phyloP scores from a whole-genome alignment of 2,797 vertebrate genomes.

The Pelodytes ibericus region DNA sequence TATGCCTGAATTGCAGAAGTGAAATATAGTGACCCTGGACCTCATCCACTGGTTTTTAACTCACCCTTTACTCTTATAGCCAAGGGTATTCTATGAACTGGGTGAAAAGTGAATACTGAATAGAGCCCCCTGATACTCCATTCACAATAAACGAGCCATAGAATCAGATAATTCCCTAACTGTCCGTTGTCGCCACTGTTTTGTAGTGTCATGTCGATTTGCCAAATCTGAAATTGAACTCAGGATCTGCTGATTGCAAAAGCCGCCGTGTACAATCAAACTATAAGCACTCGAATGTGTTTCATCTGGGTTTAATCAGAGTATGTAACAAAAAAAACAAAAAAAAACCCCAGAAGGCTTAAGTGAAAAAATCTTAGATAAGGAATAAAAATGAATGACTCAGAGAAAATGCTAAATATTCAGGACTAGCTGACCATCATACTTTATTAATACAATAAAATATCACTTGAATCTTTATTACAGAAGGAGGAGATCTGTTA shows the following conservation, averaged over 20 bases:
- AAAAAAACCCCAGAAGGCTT: background rate
- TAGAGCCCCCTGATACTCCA: too few relatives aligned
- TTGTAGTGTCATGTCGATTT: background rate
- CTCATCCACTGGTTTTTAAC: too few relatives aligned
- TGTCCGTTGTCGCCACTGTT: background rate
- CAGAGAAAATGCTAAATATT: background rate
- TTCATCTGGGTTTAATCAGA: slow-evolving; percentile 1
- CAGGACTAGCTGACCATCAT: background rate
- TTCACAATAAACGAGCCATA: background rate
- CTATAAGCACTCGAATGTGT: slow-evolving; percentile 6
- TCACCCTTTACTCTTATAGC: too few relatives aligned
- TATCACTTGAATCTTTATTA: slow-evolving; percentile 5
- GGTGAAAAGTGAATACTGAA: too few relatives aligned
- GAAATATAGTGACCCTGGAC: too few relatives aligned
- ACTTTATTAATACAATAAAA: background rate
- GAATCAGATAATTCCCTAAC: background rate
- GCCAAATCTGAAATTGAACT: background rate
- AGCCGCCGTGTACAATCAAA: slow-evolving; percentile 13
- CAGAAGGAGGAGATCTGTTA: background rate
- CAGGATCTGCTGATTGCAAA: slow-evolving; percentile 8
- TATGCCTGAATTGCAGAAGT: too few relatives aligned
- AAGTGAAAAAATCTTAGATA: background rate
- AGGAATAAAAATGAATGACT: background rate
- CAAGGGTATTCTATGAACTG: too few relatives aligned
- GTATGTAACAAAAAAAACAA: background rate